Conservation (phyloP, 2,797 vertebrate species). For the Poeciliopsis paucimaculata region DNA sequence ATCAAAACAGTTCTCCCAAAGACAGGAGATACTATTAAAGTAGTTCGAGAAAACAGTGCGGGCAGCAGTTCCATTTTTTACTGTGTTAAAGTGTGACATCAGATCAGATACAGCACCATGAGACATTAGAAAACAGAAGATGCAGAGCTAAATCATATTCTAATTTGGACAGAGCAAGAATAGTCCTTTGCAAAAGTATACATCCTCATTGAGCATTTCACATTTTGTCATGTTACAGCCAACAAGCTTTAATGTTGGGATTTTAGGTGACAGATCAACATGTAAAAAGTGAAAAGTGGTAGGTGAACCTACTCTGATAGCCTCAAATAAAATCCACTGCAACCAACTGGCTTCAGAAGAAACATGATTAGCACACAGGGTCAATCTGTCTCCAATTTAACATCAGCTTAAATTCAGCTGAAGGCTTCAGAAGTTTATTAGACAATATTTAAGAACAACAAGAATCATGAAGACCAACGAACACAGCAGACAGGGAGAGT, state of each 20-base stretch:
- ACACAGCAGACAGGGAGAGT: neutral
- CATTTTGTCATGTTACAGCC: neutral
- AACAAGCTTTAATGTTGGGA: neutral
- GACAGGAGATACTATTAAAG: neutral
- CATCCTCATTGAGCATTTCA: neutral
- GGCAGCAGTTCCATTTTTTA: neutral
- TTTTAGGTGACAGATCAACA: neutral
- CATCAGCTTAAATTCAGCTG: neutral
- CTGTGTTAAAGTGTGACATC: neutral
- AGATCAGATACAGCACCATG: neutral
- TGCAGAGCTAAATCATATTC: slow-evolving; percentile 5
- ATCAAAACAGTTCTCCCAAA: neutral
- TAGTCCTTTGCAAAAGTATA: neutral
- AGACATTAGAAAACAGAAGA: slow-evolving; percentile 38
- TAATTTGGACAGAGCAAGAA: neutral
- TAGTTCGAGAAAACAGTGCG: neutral
- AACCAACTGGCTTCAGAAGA: neutral
- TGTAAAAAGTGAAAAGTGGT: neutral
- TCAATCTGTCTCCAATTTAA: neutral
- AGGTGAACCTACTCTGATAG: neutral
- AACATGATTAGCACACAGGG: neutral
- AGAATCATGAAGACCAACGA: neutral
- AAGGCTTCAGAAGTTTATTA: neutral
- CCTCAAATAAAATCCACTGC: neutral
- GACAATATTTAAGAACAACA: neutral